Evolutionary conservation across 2,797 vertebrate species (phyloP).

Genomic region (Coluber constrictor): DNA sequence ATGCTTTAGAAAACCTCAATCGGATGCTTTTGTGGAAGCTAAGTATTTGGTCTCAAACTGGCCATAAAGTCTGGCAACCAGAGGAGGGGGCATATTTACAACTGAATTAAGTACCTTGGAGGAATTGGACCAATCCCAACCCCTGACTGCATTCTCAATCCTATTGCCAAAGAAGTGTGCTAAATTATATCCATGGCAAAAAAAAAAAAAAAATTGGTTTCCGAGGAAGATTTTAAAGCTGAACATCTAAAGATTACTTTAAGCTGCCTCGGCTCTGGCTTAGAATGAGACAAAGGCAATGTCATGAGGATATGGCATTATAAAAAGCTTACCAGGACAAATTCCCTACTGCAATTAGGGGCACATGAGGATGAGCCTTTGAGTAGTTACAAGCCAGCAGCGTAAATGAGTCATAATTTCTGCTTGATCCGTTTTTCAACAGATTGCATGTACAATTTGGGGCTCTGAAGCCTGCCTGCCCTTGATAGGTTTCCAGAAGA

Average conservation of each 20-base stretch:
- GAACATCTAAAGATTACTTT: neutral
- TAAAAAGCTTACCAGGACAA: neutral
- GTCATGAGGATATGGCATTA: neutral
- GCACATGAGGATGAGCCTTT: neutral
- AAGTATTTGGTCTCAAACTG: neutral
- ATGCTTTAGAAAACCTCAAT: neutral
- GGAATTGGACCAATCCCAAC: neutral
- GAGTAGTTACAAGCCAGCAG: neutral
- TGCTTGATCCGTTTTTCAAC: conserved; percentile 3
- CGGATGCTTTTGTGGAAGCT: neutral
- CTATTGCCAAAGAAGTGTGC: neutral
- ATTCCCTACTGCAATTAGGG: neutral
- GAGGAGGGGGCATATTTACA: neutral
- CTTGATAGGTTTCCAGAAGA: neutral
- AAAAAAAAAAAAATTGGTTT: neutral
- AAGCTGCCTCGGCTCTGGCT: neutral
- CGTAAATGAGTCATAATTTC: neutral
- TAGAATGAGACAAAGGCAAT: neutral
- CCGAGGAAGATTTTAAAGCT: neutral
- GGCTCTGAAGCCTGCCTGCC: neutral
- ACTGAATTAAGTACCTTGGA: neutral
- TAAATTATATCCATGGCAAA: neutral
- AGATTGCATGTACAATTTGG: neutral
- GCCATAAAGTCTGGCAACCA: neutral
- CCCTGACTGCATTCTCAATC: neutral